Base-by-base conservation (phyloP, 2,797 vertebrate genomes). In the Silurus aristotelis region DNA sequence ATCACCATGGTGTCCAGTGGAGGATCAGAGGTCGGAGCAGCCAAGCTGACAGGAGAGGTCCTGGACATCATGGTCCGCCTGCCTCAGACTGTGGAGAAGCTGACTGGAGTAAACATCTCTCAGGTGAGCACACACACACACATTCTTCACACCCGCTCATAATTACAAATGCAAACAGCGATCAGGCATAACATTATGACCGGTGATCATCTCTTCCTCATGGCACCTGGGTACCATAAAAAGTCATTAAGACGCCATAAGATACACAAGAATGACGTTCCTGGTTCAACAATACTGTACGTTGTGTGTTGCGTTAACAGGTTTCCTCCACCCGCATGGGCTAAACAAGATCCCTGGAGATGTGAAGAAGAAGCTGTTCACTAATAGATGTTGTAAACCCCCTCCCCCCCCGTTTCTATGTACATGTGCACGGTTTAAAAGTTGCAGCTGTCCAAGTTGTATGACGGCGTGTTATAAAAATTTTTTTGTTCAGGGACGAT, bases 1-100 rank as follows among this genome's bases (percentile, higher is more conserved):
- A 85, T 98, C 86, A 98, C 97, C 22, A 96, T 98, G 95, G 94
- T 98, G 84, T 98, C 97, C 86, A 98, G 96, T 0, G 96, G 97
- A 0, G 91, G 92, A 19, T 92, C 94, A 0, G 94, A 97, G n/a
- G 89, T 98, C 60, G 97, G 97, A 25, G 96, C 95, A 0, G 89
- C 97, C 88, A 98, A 97, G 86, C 95, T 98, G 43, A 95, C 97
- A 0, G 96, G 96, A 25, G 97, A 98, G 89, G 95, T 98, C 22
- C 91, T 98, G 68, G 96, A 97, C 0, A 97, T 98, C 91, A 96
- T 98, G 92, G 95, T 91, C 91, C 94, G 89, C 87, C 93, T 98
- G 85, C 97, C 97, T 0, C 84, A 84, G 0, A 87, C 95, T 0
- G 92, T 98, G 89, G 96, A 98, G 93, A 96, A 95, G 88, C 96